Percentiles rank a stretch among this genome's conserved stretches.
Conservation (phyloP, 1,140 invertebrate species). For the Lucilia sericata region DNA sequence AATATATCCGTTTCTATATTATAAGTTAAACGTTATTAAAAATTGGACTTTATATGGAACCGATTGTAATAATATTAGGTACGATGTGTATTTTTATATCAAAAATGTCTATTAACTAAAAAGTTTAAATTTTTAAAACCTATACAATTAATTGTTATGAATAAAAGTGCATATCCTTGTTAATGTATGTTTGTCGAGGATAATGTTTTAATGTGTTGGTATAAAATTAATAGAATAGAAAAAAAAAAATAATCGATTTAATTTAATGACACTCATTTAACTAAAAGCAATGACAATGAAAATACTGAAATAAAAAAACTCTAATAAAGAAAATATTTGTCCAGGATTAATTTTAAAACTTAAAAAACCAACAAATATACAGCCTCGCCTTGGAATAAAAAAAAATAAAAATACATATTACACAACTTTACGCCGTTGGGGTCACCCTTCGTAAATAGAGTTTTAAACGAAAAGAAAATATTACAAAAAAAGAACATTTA, state of each 20-base stretch:
- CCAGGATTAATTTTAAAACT: conserved; percentile 59
- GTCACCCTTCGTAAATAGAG: conserved; percentile 37
- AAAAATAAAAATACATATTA: background rate
- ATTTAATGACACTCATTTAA: conserved; percentile 67
- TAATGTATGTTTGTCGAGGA: background rate
- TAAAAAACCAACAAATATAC: conserved; percentile 16
- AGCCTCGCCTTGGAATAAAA: conserved; percentile 29
- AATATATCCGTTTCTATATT: too few species aligned
- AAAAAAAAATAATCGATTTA: conserved; percentile 62
- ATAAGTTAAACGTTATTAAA: too few species aligned
- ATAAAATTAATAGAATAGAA: background rate
- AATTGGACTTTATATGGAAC: too few species aligned
- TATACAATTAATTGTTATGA: too few species aligned
- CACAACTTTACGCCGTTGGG: conserved; percentile 27
- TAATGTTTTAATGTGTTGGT: background rate
- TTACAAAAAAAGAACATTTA: conserved; percentile 15
- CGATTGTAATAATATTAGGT: too few species aligned
- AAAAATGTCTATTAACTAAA: too few species aligned
- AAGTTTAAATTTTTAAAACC: too few species aligned
- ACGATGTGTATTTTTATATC: too few species aligned
- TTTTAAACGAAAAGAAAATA: conserved; percentile 3
- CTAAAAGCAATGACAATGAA: conserved; percentile 56
- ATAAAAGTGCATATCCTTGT: background rate
- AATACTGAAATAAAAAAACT: conserved; percentile 34
- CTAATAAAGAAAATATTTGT: conserved; percentile 64